Base-by-base conservation (phyloP, 2,797 vertebrate species). In the Epinephelus malabaricus region DNA sequence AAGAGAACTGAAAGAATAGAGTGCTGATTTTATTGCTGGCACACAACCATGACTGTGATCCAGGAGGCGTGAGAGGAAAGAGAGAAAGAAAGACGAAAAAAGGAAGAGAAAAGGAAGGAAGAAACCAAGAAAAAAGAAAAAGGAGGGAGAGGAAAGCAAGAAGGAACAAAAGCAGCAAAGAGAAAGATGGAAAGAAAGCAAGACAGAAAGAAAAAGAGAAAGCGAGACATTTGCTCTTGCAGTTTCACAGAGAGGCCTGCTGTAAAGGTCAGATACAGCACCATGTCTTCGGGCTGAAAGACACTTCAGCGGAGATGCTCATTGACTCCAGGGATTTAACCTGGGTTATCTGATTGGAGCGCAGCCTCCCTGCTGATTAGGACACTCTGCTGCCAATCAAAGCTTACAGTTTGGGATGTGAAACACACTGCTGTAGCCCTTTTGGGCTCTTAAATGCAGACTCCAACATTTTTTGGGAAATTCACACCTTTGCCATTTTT, bases 291-390 rank as follows among this genome's bases (percentile, higher is more conserved):
- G 4, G 30, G 25, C 49, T 59, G 59, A 65, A 64, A 18, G 70
- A 47, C 45, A 17, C 43, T 70, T 47, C 11, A 61, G 3, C 15
- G 4, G 45, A 47, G 60, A 51, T 27, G 27, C 60, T 66, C 58
- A 55, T 55, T 69, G 75, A 78, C 38, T 71, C 0, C 2, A 62
- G 63, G 79, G 50, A 43, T 70, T 80, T 68, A 61, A 77, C 65
- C 60, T 65, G 61, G 51, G 69, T 78, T 51, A 47, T 69, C 0
- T 53, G 47, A 30, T 62, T 43, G 50, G 13, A 56, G 30, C 43
- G 34, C 34, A 50, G 40, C 60, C 50, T 27, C 60, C 34, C 62
- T 65, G 49, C 59, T 62, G 59, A 43, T 58, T 9, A 34, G 27
- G 6, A 40, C 38, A 10, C 54, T 61, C 51, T 59, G 17, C 59